Conservation (phyloP, 2,888 invertebrate genomes). For the Rhyacophila evoluta region DNA sequence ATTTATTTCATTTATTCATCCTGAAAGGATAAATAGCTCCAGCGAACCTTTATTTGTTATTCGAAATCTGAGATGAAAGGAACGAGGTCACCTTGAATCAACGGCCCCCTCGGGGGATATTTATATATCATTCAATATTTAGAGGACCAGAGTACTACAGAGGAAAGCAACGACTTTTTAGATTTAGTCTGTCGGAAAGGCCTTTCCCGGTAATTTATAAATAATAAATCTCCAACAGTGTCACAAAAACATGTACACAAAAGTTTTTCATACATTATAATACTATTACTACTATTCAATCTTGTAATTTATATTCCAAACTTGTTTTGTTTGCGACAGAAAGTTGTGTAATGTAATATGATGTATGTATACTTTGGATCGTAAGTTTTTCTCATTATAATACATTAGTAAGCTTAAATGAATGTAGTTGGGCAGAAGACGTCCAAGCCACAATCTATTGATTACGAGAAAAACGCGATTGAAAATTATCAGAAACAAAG, state of each 20-base stretch:
- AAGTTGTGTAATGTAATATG: too few species aligned
- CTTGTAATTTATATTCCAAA: not conserved
- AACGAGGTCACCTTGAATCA: conserved; percentile 17
- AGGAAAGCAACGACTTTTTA: not conserved
- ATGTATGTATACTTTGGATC: too few species aligned
- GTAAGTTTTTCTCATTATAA: too few species aligned
- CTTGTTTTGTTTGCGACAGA: too few species aligned
- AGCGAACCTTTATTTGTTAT: conserved; percentile 34
- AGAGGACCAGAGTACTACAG: not conserved
- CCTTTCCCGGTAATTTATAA: conserved; percentile 10
- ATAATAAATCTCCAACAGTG: conserved; percentile 9
- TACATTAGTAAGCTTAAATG: too few species aligned
- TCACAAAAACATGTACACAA: not conserved
- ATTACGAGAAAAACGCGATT: too few species aligned
- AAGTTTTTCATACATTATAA: not conserved
- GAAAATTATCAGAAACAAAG: too few species aligned
- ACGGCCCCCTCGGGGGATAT: not conserved
- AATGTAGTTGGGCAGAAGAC: too few species aligned
- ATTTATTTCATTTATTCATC: conserved; percentile 32
- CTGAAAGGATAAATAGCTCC: conserved; percentile 39
- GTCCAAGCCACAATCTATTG: too few species aligned
- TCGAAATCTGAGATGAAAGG: conserved; percentile 31
- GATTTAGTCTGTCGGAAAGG: conserved; percentile 16
- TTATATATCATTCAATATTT: conserved; percentile 24
- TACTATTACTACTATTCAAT: not conserved